Evolutionary conservation across 2,797 vertebrate genomes (phyloP), one percentile per base, ranked within the genome.

Genomic region (Echeneis naucrates): DNA sequence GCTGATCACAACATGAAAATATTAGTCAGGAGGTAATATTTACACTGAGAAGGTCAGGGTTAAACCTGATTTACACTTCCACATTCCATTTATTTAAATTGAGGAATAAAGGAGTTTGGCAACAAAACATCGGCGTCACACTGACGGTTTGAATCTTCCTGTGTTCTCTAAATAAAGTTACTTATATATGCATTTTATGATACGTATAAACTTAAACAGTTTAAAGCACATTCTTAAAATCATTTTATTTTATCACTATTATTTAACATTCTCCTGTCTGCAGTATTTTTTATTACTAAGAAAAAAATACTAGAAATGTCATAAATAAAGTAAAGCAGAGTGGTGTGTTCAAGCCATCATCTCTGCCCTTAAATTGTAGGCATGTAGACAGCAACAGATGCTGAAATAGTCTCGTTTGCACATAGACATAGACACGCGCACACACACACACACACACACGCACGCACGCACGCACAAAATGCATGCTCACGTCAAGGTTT

Each of bases 251-350:
- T 60, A 80, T 61, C 56, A 16, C 52, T 50, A 48, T 67, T 72
- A 75, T 73, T 72, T 68, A 67, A 77, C 2, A 16, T 57, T 33
- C 51, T 44, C 47, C 26, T 11, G 9, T 68, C 57, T n/a, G 17
- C 52, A 13, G 60, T 33, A 24, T 58, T 71, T 52, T 82, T 76
- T 82, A 82, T 75, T 57, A 50, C 68, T 0, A 2, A 70, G 76
- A 77, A 80, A 83, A 78, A 79, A 82, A 78, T 47, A 72, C 60
- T 11, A 61, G 73, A 72, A 75, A 68, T 52, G 57, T 42, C 59
- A 80, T 60, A 76, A 84, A 80, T 77, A 82, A 66, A 35, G 42
- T 26, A 21, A 70, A 82, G 56, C 74, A 48, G 54, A 71, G 68
- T 56, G 21, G 51, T 56, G 67, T 63, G 77, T 68, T 77, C 71